phyloP scores from a whole-genome alignment of 2,888 invertebrate species.

The Fragum whitleyi region DNA sequence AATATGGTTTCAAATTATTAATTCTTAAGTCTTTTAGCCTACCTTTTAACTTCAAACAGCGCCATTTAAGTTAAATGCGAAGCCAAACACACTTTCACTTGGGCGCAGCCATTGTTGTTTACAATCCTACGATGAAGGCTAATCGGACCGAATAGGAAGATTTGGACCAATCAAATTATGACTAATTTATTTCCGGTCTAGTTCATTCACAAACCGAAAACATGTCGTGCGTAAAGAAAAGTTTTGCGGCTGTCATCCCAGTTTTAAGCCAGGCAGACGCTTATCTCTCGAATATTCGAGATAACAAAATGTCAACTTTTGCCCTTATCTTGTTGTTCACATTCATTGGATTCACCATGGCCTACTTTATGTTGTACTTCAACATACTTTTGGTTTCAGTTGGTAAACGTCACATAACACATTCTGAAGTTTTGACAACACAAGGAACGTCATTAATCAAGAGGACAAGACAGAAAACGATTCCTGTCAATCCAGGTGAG shows the following conservation, averaged over 20 bases:
- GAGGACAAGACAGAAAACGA: conserved; percentile 61
- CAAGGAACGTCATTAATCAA: conserved; percentile 48
- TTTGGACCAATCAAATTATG: conserved; percentile 64
- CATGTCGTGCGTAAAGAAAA: conserved; percentile 58
- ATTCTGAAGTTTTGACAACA: conserved; percentile 12
- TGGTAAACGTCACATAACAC: conserved; percentile 23
- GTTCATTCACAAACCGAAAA: conserved; percentile 35
- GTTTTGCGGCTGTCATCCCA: conserved; percentile 49
- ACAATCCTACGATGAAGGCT: not conserved
- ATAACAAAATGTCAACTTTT: conserved; percentile 59
- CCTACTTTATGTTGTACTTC: conserved; percentile 54
- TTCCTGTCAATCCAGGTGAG: conserved; percentile 68
- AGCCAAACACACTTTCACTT: conserved; percentile 12
- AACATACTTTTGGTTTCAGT: conserved; percentile 23
- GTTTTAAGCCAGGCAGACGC: conserved; percentile 43
- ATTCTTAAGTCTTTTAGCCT: no score
- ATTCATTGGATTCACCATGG: conserved; percentile 61
- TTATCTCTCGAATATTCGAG: conserved; percentile 34
- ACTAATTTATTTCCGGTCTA: conserved; percentile 63
- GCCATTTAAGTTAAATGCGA: conserved; percentile 44
- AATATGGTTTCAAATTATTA: no score
- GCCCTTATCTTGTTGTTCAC: conserved; percentile 55
- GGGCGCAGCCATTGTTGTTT: conserved; percentile 67
- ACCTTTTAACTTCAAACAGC: conserved; percentile 64
- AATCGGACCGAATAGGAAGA: not conserved